These are phyloP conservation scores for Yasuhikotakia modesta DNA, from an alignment of 2,797 vertebrate species.

Conservation along the genomic window DNA sequence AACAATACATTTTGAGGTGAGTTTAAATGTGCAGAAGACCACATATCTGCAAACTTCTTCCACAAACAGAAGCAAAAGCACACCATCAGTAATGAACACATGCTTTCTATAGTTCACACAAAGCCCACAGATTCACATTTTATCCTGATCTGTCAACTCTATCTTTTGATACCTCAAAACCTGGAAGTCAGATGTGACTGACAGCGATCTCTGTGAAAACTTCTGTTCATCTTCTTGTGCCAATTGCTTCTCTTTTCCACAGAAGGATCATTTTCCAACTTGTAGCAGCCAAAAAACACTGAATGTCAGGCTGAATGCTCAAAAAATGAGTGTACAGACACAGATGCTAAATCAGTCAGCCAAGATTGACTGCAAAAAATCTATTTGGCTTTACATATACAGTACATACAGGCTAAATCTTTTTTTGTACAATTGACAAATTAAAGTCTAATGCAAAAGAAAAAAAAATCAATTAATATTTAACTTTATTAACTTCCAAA, in stretches of 20 bases:
- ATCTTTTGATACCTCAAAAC: neutral
- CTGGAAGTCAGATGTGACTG: slow-evolving; percentile 7
- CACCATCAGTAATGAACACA: neutral
- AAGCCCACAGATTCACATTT: neutral
- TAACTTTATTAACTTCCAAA: no score
- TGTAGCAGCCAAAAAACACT: slow-evolving; percentile 51
- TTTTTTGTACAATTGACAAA: neutral
- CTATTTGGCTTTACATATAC: neutral
- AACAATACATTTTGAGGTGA: neutral
- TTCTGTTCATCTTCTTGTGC: slow-evolving; percentile 12
- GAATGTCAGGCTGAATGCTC: slow-evolving; percentile 19
- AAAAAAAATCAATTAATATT: neutral
- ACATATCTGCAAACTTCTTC: neutral
- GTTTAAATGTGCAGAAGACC: neutral
- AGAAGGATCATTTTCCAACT: slow-evolving; percentile 44
- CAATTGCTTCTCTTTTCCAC: slow-evolving; percentile 38
- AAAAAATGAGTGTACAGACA: neutral
- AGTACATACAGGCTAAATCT: neutral
- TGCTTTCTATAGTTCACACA: neutral
- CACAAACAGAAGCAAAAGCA: neutral
- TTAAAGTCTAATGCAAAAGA: neutral
- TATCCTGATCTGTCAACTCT: neutral
- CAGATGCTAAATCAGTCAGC: slow-evolving; percentile 29
- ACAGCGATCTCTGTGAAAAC: slow-evolving; percentile 25
- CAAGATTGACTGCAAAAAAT: neutral